Base-by-base conservation (phyloP, 2,113 vertebrate species). In the Corapipo altera region DNA sequence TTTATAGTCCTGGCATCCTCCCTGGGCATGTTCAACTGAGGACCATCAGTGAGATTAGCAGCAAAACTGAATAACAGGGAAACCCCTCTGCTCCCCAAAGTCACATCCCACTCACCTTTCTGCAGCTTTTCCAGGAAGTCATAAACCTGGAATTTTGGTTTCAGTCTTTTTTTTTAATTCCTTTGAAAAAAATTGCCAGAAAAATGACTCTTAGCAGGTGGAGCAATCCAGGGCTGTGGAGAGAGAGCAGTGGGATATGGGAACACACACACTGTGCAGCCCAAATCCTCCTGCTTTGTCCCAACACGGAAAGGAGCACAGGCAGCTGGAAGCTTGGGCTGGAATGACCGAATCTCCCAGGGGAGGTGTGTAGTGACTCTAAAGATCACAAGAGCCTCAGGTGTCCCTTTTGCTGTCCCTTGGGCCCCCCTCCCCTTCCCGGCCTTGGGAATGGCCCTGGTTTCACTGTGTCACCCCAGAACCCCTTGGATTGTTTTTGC, bases 341-440 rank as follows among this genome's bases (percentile, higher is more conserved):
- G 65, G 51, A 54, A 72, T 6, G 33, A 33, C 52, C 46, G 61
- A 48, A 8, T 1, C 33, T 78, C 20, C 16, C 30, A 11, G 4
- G 39, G 44, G 70, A 26, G 52, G 5, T 35, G 54, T 0, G 0
- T 1, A 8, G 49, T 27, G 18, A 28, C 14, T 23, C 6, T 5
- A 32, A 46, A 57, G 35, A 9, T 85, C 37, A 21, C 51, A 24
- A 21, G 72, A 30, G 32, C 23, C 65, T 55, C 37, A 43, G 62
- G 7, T 57, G 74, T 39, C 37, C 11, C 51, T 62, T 49, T 28
- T 21, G 15, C 10, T 77, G 51, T 43, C 55, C 51, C 39, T 20
- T 48, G 28, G 8, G 17, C 19, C 46, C 55, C 12, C 12, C 2
- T 2, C 15, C 54, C 52, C 28, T 22, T 22, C 27, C 54, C 32